Evolutionary conservation across 2,797 vertebrate species (phyloP), one percentile per base, ranked within the genome.

Genomic region (Zenarchopterus dispar): DNA sequence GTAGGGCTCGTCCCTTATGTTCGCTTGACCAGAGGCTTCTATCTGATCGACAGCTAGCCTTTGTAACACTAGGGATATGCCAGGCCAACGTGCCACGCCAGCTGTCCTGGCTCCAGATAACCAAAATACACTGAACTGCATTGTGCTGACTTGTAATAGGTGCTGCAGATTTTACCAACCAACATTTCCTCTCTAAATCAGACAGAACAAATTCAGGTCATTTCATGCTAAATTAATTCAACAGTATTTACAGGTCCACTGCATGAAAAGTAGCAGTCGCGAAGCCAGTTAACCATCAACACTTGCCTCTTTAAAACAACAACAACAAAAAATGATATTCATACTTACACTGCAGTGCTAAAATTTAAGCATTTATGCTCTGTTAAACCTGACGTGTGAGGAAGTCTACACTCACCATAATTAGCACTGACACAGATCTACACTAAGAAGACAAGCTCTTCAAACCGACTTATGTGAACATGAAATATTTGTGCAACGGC

Each of bases 1-100:
- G 16, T 3, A 80, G 79, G 67, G 76, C 71, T 80, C 46, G 80
- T 75, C 65, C 78, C 81, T 75, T 26, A 19, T 73, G 73, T 73
- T 75, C 62, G 73, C 62, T 63, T 44, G 63, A 75, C 68, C 75
- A 45, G 48, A 75, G 73, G 67, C 51, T 2, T 71, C 41, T 55
- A 62, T 68, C 26, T 65, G 73, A 86, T 62, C 47, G 64, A 80
- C 76, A 70, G 62, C 62, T 64, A 68, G 77, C 55, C 60, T 67
- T 43, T 65, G 48, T 31, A 73, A 70, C 33, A 15, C 33, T 43
- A 31, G 42, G 46, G 52, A 68, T 53, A 39, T 15, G 67, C 70
- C 62, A 67, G 55, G 73, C 60, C 67, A 56, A 80, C 60, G 39
- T 50, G 41, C 51, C 26, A 21, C 39, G 43, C 22, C 26, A 46